Conservation (phyloP, 1,140 invertebrate species). For the Aphaenogaster floridana region DNA sequence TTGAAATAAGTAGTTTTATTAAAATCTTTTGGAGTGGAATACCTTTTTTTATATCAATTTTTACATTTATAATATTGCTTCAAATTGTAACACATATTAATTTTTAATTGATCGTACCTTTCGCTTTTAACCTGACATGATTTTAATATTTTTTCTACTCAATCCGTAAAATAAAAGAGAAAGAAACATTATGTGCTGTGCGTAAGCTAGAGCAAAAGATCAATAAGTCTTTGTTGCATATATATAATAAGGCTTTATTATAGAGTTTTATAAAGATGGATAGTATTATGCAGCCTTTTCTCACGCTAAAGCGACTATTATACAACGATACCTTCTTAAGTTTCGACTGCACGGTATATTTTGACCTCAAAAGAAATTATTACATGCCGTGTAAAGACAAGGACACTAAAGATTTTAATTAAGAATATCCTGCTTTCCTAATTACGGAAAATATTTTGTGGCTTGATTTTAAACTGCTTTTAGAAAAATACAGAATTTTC, state of each 20-base stretch:
- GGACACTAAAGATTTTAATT: slow-evolving; percentile 16
- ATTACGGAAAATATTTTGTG: slow-evolving; percentile 5
- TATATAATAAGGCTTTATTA: not conserved
- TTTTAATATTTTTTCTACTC: slow-evolving; percentile 1
- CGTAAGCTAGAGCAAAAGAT: not conserved
- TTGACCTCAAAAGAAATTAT: not conserved
- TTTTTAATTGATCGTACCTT: not conserved
- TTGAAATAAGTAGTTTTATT: slow-evolving; percentile 9
- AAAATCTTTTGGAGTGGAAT: slow-evolving; percentile 4
- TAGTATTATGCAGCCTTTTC: slow-evolving; percentile 11
- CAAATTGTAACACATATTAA: slow-evolving; percentile 22
- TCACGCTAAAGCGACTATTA: not conserved
- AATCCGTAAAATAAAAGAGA: not conserved
- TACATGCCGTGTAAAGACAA: not conserved
- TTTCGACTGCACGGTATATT: not conserved
- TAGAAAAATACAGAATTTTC: not conserved
- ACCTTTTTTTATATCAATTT: not conserved
- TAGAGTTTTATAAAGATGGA: slow-evolving; percentile 40
- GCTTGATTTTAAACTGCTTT: not conserved
- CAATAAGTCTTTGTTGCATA: slow-evolving; percentile 13
- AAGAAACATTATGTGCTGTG: not conserved
- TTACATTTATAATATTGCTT: slow-evolving; percentile 16
- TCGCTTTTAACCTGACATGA: not conserved
- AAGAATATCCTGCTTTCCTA: not conserved
- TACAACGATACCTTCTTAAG: slow-evolving; percentile 7